A percentile compares a stretch with the other conserved stretches of the same genome.
Conservation (phyloP, 2,888 invertebrate genomes). For the Cantharis flavilabris region DNA sequence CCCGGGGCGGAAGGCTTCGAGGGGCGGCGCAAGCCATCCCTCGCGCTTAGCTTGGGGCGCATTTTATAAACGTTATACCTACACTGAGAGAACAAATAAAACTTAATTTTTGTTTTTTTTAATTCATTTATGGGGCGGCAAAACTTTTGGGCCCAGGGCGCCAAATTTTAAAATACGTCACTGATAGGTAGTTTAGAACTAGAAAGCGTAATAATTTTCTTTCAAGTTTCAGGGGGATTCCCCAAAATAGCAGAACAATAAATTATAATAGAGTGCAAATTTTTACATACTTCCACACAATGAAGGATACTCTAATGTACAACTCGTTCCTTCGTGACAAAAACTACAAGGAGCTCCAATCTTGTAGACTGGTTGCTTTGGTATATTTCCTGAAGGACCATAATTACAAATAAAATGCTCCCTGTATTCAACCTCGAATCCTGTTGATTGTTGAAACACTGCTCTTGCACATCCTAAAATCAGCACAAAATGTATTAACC, state of each 20-base stretch:
- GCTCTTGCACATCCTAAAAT: slow-evolving; percentile 47
- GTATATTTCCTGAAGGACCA: slow-evolving; percentile 52
- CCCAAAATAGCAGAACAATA: not conserved
- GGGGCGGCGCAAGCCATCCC: too few relatives aligned
- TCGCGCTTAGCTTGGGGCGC: too few relatives aligned
- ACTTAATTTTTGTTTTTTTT: too few relatives aligned
- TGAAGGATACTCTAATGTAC: slow-evolving; percentile 43
- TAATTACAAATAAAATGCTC: slow-evolving; percentile 54
- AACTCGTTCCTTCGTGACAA: slow-evolving; percentile 47
- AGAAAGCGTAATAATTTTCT: not conserved
- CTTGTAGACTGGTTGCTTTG: slow-evolving; percentile 45
- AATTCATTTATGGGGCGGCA: too few relatives aligned
- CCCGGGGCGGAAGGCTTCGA: too few relatives aligned
- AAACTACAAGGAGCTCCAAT: slow-evolving; percentile 44
- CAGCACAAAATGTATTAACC: slow-evolving; percentile 6
- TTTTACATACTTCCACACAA: slow-evolving; percentile 39
- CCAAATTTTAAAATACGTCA: too few relatives aligned
- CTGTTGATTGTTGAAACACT: slow-evolving; percentile 41
- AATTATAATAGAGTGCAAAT: not conserved
- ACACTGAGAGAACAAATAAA: too few relatives aligned
- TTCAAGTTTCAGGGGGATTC: not conserved
- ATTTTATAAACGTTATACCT: too few relatives aligned
- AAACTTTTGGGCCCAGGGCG: too few relatives aligned
- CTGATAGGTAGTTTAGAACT: too few relatives aligned
- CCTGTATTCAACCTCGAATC: slow-evolving; percentile 38